Evolutionary conservation across 2,888 invertebrate genomes (phyloP).

Genomic region (Drosophila nr. perissopoda): DNA sequence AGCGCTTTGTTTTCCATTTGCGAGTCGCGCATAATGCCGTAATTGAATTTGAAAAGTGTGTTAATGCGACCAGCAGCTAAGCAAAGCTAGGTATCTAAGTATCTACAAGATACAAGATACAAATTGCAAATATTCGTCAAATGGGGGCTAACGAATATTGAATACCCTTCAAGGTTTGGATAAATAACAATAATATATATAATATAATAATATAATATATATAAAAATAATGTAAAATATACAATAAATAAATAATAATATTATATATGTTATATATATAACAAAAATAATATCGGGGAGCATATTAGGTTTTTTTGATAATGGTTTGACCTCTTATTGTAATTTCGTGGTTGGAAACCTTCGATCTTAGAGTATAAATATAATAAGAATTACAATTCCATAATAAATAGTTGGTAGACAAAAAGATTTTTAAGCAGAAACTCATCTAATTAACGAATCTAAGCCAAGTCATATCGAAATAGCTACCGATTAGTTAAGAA

Average conservation of each 20-base stretch:
- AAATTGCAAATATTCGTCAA: neutral
- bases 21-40: conserved; percentile 44
- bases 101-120: conserved; percentile 48
- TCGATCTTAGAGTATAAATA: no score
- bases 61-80: conserved; percentile 70
- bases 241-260: neutral
- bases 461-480: neutral
- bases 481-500: neutral
- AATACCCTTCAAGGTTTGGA: neutral
- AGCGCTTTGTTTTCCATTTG: conserved; percentile 59
- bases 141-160: neutral
- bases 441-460: neutral
- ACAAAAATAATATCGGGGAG: no score
- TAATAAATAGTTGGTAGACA: no score
- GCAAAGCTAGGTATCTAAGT: conserved; percentile 16
- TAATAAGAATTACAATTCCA: no score
- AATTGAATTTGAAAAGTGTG: conserved; percentile 76
- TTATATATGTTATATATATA: neutral
- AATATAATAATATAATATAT: neutral
- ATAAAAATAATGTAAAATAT: neutral
- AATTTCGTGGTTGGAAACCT: no score
- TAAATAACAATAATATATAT: neutral
- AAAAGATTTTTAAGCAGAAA: no score
- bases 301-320: no score
- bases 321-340: no score